phyloP scores from a whole-genome alignment of 2,797 vertebrate species.

The Semaprochilodus insignis region DNA sequence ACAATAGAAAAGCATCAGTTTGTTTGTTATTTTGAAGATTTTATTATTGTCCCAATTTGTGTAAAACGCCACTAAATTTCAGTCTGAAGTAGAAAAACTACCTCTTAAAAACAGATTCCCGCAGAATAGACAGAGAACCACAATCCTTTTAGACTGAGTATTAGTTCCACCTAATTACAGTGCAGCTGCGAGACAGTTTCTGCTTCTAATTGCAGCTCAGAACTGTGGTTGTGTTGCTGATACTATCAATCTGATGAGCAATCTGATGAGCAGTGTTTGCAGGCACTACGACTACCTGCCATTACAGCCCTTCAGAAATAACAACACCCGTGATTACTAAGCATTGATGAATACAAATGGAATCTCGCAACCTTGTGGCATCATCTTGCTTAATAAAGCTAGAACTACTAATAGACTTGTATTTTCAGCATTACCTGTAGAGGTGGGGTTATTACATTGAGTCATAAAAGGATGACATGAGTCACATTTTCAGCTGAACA shows the following conservation, averaged over 20 bases:
- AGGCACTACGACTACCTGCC: not conserved
- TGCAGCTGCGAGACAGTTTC: not conserved
- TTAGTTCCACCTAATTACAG: constrained; percentile 20
- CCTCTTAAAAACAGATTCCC: too few species aligned
- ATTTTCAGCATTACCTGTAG: not conserved
- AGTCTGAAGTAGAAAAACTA: too few species aligned
- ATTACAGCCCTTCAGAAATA: not conserved
- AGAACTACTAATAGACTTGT: too few species aligned
- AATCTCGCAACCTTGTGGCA: not conserved
- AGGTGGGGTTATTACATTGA: not conserved
- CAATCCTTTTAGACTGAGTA: constrained; percentile 13
- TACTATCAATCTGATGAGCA: constrained; percentile 22
- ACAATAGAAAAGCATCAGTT: too few species aligned
- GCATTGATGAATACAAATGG: not conserved
- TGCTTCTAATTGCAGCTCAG: constrained; percentile 21
- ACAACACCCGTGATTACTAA: not conserved
- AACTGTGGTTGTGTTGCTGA: constrained; percentile 23
- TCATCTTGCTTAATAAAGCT: not conserved
- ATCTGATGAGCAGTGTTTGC: constrained; percentile 16
- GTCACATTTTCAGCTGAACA: not conserved
- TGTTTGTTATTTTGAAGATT: too few species aligned
- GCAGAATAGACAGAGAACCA: not conserved
- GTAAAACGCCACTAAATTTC: too few species aligned
- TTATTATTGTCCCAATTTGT: too few species aligned
- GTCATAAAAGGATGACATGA: not conserved